Conservation (phyloP, 2,888 invertebrate genomes). For the Ophion obscuratus region DNA sequence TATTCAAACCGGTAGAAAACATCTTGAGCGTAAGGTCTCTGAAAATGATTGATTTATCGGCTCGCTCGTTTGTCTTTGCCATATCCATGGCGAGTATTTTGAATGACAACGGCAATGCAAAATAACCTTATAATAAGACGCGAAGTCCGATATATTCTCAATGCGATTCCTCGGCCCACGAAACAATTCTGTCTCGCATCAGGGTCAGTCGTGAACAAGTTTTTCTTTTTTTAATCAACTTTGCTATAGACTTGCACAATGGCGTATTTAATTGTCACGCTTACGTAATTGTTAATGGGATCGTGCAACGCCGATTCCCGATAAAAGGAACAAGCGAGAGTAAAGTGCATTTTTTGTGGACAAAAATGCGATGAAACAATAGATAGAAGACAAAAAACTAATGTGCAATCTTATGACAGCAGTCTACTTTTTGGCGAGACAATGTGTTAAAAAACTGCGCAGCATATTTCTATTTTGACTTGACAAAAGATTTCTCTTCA, state of each 20-base stretch:
- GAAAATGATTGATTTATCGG: slow-evolving; percentile 44
- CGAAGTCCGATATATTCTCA: slow-evolving; percentile 20
- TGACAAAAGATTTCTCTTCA: neutral
- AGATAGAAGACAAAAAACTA: neutral
- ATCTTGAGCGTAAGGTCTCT: slow-evolving; percentile 2
- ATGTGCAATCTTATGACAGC: slow-evolving; percentile 8
- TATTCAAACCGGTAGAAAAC: slow-evolving; percentile 38
- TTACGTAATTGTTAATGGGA: neutral
- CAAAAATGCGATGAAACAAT: slow-evolving; percentile 3
- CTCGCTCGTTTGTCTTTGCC: neutral
- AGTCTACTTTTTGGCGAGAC: neutral
- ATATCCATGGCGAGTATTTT: slow-evolving; percentile 8
- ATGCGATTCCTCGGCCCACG: slow-evolving; percentile 6
- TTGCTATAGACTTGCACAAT: slow-evolving; percentile 20
- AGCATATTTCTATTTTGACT: neutral
- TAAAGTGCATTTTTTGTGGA: slow-evolving; percentile 3
- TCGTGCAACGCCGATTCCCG: neutral
- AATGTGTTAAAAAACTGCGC: slow-evolving; percentile 1
- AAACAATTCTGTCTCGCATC: slow-evolving; percentile 25
- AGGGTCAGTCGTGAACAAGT: slow-evolving; percentile 39
- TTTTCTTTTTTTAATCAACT: slow-evolving; percentile 21
- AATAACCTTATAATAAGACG: slow-evolving; percentile 7
- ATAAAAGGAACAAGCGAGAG: slow-evolving; percentile 6
- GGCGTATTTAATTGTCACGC: slow-evolving; percentile 14
- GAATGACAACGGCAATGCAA: neutral